Base-by-base conservation (phyloP, 2,888 invertebrate genomes). In the Lycophotia porphyrea region DNA sequence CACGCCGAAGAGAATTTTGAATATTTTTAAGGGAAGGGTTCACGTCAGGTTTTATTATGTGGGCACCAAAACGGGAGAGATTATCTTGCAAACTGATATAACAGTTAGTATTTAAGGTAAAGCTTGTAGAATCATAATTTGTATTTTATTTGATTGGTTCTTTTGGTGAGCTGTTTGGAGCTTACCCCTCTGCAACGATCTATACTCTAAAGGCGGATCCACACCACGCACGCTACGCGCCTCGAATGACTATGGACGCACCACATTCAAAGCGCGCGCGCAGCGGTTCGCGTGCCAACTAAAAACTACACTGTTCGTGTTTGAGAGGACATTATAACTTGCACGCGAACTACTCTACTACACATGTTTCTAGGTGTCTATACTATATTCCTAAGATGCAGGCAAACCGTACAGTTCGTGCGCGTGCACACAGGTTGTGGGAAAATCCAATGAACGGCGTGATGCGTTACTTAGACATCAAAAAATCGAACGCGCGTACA, bases 51-150 rank as follows among this genome's bases (percentile, higher is more conserved):
- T 80, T 15, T 11, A n/a, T 0, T 44, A n/a, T 21, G 0, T 39
- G 5, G 9, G 36, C 0, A 80, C 76, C 5, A 71, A 68, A 68
- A 76, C 80, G 9, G 81, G 82, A 60, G 81, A 86, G 39, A 21
- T 64, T 0, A 66, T 84, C 7, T 0, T 64, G 13, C 70, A 71
- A 44, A 13, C 7, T 18, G 21, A 34, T 34, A 11, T 60, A 21
- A 5, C 5, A 31, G 31, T 34, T 31, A 58, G 0, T 55, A 1
- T 60, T 60, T 34, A 60, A 60, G 1, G 21, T 60, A 60, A 34
- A 27, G 21, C 49, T 52, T 52, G 11, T 31, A 31, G 21, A 49
- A 39, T 52, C 13, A 8, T 24, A 71, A 1, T 52, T 55, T 68
- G 24, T 13, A 52, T 71, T 69, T 63, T 1, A 69, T 61, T 69